Base-by-base conservation (phyloP, 2,888 invertebrate species). In the Drosophila stalkeri region DNA sequence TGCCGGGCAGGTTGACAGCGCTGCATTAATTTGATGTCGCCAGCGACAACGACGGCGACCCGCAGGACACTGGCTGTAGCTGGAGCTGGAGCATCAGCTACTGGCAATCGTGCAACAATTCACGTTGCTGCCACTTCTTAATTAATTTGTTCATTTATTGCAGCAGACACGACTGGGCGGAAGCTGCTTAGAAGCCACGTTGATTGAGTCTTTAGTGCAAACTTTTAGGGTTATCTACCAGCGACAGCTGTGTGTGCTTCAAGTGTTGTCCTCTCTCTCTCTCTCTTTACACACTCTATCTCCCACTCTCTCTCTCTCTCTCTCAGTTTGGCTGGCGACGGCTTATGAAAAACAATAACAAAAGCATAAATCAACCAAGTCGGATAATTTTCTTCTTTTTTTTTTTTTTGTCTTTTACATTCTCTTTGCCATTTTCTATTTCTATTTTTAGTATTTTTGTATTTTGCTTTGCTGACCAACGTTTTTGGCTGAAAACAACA, bases 81-180 rank as follows among this genome's bases (percentile, higher is more conserved):
- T 39, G 16, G 8, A 7, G 39, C 39, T 8, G 16, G 6, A 27
- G 49, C 31, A 14, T 31, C 41, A 41, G 71, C 68, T 64, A 61
- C 57, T 51, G 62, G 85, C 80, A 85, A 84, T 78, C 85, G 87
- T 89, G 89, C 83, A 84, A 84, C 89, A 84, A 84, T 83, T 88
- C 82, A 89, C 79, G 79, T 23, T 31, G 86, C 73, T 72, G 68
- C 71, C 76, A 60, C 67, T 72, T 78, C 89, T 86, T 89, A 89
- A 87, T 85, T 85, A 85, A 89, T 85, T 89, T 89, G 89, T 81
- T 81, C 84, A 79, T 84, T 84, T 89, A 79, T 86, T 86, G 81
- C 71, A 64, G 33, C 33, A 35, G 57, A 57, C 57, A 44, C 54
- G 54, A 16, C 33, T 33, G 9, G 9, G 31, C 33, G 57, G 57